phyloP scores from a whole-genome alignment of 1,140 invertebrate species.

The Leptoteleia sp. region DNA sequence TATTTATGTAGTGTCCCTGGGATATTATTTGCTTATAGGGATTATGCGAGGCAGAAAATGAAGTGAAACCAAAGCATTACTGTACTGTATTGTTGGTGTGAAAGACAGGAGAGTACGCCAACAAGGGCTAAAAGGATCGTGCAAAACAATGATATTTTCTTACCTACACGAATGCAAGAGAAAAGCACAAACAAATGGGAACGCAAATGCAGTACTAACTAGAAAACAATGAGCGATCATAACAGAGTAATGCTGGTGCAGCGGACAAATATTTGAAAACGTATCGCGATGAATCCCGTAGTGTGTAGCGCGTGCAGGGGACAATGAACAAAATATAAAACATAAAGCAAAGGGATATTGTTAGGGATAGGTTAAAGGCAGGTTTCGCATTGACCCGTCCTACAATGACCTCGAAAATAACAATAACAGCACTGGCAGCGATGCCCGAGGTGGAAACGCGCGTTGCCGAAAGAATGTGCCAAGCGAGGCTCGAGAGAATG shows the following conservation, averaged over 20 bases:
- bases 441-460: slow-evolving; percentile 28
- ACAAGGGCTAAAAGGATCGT: no score
- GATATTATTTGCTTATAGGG: no score
- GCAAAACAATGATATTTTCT: not conserved
- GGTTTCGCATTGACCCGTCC: slow-evolving; percentile 23
- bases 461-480: slow-evolving; percentile 54
- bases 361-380: slow-evolving; percentile 8
- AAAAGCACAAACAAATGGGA: not conserved
- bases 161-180: not conserved
- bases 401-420: slow-evolving; percentile 38
- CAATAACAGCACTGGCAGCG: slow-evolving; percentile 38
- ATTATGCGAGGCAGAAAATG: no score
- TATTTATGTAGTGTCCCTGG: no score
- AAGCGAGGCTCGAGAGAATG: slow-evolving; percentile 52
- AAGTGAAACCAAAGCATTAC: no score
- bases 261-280: not conserved
- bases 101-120: no score
- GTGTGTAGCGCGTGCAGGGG: slow-evolving; percentile 1
- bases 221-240: not conserved
- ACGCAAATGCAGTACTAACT: not conserved
- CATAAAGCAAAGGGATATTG: no score
- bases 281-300: not conserved
- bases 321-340: slow-evolving; percentile 15
- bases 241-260: not conserved
- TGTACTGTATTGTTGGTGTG: no score